A percentile compares a stretch with the other conserved stretches of the same genome.
Evolutionary conservation across 2,888 invertebrate species (phyloP).

Genomic region (Eremobia ochroleuca): DNA sequence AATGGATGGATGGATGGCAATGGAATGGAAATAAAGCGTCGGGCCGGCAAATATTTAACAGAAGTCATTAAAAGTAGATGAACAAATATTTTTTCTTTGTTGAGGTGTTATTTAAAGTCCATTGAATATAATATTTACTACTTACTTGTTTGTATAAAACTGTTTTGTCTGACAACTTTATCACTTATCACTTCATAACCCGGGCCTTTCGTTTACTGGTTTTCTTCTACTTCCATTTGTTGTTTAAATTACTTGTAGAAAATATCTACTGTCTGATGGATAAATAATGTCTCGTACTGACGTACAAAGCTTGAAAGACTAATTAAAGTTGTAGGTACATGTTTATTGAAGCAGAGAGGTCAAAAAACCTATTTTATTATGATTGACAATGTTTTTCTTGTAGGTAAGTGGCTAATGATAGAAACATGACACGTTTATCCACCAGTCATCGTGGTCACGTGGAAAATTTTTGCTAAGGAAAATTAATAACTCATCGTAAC

Average conservation of each 20-base stretch:
- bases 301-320: slow-evolving; percentile 7
- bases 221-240: slow-evolving; percentile 27
- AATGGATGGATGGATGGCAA: too few species aligned
- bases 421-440: slow-evolving; percentile 49
- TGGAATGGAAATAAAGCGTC: too few species aligned
- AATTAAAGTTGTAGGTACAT: slow-evolving; percentile 21
- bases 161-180: slow-evolving; percentile 47
- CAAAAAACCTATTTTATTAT: slow-evolving; percentile 50
- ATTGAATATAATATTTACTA: slow-evolving; percentile 39
- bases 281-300: slow-evolving; percentile 19
- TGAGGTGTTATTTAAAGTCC: slow-evolving; percentile 5
- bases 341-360: slow-evolving; percentile 29
- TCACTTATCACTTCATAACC: slow-evolving; percentile 45
- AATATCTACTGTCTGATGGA: slow-evolving; percentile 17
- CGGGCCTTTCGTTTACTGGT: slow-evolving; percentile 28
- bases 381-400: slow-evolving; percentile 40
- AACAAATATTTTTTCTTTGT: slow-evolving; percentile 23
- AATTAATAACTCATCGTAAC: slow-evolving; percentile 45
- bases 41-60: slow-evolving; percentile 16
- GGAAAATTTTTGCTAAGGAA: slow-evolving; percentile 46
- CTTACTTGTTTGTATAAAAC: slow-evolving; percentile 47
- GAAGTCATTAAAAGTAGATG: slow-evolving; percentile 3
- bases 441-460: slow-evolving; percentile 38
- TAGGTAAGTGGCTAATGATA: slow-evolving; percentile 41
- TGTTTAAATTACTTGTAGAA: slow-evolving; percentile 37